phyloP scores from a whole-genome alignment of 2,113 vertebrate genomes.

The Thalassarche chlororhynchos region DNA sequence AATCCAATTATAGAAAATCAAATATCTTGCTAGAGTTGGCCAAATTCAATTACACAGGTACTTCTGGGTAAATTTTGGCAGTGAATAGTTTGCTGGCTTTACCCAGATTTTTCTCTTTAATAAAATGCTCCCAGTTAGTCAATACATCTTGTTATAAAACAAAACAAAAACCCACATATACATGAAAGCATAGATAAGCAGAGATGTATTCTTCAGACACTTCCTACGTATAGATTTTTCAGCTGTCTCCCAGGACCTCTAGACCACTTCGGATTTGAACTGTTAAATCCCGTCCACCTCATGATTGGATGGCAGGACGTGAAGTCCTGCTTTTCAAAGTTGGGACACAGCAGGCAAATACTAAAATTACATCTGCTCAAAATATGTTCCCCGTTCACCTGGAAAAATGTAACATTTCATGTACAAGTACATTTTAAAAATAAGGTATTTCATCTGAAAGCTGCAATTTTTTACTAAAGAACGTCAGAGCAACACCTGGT shows the following conservation, averaged over 20 bases:
- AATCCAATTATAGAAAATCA: conserved; percentile 75
- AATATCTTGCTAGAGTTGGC: conserved; percentile 61
- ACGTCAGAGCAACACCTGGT: neutral
- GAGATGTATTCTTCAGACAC: neutral
- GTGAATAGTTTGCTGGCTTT: conserved; percentile 56
- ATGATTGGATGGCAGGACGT: neutral
- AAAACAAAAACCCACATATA: neutral
- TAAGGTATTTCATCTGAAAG: neutral
- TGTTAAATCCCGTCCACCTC: neutral
- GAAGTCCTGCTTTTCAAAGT: neutral
- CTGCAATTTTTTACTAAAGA: neutral
- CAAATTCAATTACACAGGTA: conserved; percentile 72
- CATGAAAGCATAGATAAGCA: neutral
- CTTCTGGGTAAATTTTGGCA: conserved; percentile 72
- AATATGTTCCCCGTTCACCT: neutral
- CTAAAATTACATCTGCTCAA: neutral
- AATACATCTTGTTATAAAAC: conserved; percentile 47
- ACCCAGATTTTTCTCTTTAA: conserved; percentile 53
- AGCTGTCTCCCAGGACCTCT: neutral
- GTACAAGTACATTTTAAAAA: neutral
- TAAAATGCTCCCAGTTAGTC: conserved; percentile 51
- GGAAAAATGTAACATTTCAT: neutral
- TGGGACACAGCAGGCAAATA: neutral
- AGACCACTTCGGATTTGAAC: neutral
- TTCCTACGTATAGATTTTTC: neutral